Base-by-base conservation (phyloP, 2,888 invertebrate genomes). In the Nemapogon koenigi region DNA sequence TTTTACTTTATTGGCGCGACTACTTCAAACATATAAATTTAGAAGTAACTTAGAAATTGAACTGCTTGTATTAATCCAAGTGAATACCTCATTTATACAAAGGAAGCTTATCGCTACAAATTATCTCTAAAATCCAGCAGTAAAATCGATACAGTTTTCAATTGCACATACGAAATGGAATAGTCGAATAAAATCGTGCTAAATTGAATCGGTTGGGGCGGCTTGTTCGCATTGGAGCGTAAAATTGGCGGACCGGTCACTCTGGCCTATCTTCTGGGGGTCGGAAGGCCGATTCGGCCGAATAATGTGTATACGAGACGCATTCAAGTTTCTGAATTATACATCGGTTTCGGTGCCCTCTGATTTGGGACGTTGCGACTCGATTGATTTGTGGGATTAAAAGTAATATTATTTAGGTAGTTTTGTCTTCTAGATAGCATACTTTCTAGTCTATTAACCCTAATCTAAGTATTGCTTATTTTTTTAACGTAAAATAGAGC, bases 131-230 rank as follows among this genome's bases (percentile, higher is more conserved):
- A 22, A 22, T 22, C 6, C 22, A 10, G 10, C 22, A n/a, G n/a
- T n/a, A n/a, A 22, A 31, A 31, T 53, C 64, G 67, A 70, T 69
- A 68, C 68, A 66, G 67, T 63, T n/a, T 68, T 59, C 66, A 63
- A 63, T 63, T 53, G 62, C 57, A 62, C 67, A 63, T 53, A 61
- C 60, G 66, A 65, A 58, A 65, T 62, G 63, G 58, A 56, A 45
- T 33, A 19, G 33, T 17, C 63, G 67, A 72, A 73, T 75, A 73
- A 75, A 78, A 78, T 73, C 75, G 72, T 59, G 59, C 67, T 62
- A 71, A 76, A 78, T 78, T 76, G 76, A 78, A 72, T 78, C 70
- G 70, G 63, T 63, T 64, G 60, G 57, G 52, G 51, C 58, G 49
- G 19, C 33, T 18, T n/a, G 17, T 16, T 49, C 56, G 56, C 68